phyloP scores from a whole-genome alignment of 2,797 vertebrate species.

The Aphelocoma californica region DNA sequence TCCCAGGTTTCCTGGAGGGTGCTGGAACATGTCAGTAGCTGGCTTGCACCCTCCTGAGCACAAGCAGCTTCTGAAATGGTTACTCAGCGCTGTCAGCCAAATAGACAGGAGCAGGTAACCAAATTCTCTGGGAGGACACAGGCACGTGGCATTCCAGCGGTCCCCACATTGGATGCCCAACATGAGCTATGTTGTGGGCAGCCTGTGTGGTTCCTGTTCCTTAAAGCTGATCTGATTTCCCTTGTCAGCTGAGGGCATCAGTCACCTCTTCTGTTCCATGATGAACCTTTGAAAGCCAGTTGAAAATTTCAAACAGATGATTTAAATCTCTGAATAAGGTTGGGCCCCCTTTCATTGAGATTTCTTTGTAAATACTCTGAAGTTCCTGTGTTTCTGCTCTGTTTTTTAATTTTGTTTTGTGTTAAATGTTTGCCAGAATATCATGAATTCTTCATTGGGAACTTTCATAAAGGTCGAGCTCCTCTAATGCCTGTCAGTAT shows the following conservation, averaged over 20 bases:
- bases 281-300: too few relatives aligned
- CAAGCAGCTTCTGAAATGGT: not conserved
- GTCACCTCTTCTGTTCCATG: too few relatives aligned
- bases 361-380: not conserved
- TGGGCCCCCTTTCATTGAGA: not conserved
- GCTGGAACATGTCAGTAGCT: not conserved
- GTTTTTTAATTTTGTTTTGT: not conserved
- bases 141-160: not conserved
- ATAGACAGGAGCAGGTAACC: not conserved
- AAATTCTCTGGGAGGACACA: not conserved
- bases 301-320: too few relatives aligned
- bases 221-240: too few relatives aligned
- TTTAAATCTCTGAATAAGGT: not conserved
- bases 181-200: not conserved
- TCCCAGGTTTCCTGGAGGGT: not conserved
- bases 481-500: not conserved
- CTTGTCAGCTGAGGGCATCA: too few relatives aligned
- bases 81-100: rapidly evolving
- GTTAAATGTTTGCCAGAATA: not conserved
- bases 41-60: not conserved
- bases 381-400: not conserved
- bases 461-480: not conserved
- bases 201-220: not conserved
- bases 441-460: not conserved
- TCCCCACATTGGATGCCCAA: not conserved